Percentiles rank a stretch among this genome's conserved stretches.
These are phyloP conservation scores for Romanogobio albipinnatus DNA, from an alignment of 2,113 vertebrate species.

Conservation along the genomic window DNA sequence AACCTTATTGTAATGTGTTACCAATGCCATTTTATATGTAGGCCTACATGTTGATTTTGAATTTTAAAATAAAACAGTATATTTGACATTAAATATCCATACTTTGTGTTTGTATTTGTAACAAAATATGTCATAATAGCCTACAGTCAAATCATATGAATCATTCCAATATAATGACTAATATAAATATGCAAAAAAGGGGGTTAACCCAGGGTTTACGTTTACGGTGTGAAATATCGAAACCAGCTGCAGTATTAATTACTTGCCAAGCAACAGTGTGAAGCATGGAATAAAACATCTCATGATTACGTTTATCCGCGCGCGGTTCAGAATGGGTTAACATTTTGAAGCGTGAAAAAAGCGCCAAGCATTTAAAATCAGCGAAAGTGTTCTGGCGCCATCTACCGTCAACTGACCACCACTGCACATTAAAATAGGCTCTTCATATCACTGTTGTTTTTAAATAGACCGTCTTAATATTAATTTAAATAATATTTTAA, in stretches of 20 bases:
- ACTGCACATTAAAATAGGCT: background rate
- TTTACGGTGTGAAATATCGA: background rate
- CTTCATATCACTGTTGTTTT: background rate
- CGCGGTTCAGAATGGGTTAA: background rate
- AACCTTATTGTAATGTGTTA: too few relatives aligned
- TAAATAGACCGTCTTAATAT: background rate
- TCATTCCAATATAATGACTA: too few relatives aligned
- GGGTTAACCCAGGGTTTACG: background rate
- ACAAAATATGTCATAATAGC: too few relatives aligned
- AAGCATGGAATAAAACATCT: background rate
- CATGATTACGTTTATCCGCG: background rate
- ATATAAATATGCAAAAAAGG: too few relatives aligned
- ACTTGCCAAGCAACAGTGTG: background rate
- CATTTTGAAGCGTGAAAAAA: background rate
- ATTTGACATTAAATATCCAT: too few relatives aligned
- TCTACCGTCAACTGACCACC: background rate
- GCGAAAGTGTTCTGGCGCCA: conserved; percentile 1
- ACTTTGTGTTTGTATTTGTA: too few relatives aligned
- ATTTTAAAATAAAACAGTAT: too few relatives aligned
- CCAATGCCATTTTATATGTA: too few relatives aligned
- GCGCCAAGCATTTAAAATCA: background rate
- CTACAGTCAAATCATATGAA: too few relatives aligned
- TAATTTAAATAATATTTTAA: background rate
- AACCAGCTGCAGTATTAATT: background rate
- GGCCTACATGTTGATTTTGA: too few relatives aligned